phyloP scores from a whole-genome alignment of 2,888 invertebrate genomes.

The Liodrosophila aerea region DNA sequence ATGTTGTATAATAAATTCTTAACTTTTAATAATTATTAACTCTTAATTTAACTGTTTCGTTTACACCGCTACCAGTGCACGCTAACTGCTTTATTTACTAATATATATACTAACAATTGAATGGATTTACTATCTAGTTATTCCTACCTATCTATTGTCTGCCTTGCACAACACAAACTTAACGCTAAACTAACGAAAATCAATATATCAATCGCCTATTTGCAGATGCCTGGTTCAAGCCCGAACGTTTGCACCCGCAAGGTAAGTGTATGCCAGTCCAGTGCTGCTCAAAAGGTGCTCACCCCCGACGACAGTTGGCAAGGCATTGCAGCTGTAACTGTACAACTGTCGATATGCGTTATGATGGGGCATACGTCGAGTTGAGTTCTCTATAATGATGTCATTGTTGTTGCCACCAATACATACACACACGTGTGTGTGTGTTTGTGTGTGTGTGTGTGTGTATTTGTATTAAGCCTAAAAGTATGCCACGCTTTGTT shows the following conservation, averaged over 20 bases:
- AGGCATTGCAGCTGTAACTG: constrained; percentile 20
- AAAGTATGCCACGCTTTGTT: constrained; percentile 54
- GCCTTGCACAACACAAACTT: constrained; percentile 59
- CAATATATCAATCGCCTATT: constrained; percentile 80
- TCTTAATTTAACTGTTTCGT: background rate
- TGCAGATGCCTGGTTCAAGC: constrained; percentile 97
- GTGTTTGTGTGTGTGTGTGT: background rate
- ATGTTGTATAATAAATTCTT: constrained; percentile 29
- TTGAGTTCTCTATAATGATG: constrained; percentile 51
- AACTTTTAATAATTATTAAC: too few relatives aligned
- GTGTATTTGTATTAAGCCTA: constrained; percentile 37
- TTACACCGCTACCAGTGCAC: too few relatives aligned
- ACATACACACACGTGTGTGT: background rate
- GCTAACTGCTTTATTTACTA: too few relatives aligned
- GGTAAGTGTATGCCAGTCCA: constrained; percentile 84
- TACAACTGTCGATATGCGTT: constrained; percentile 31
- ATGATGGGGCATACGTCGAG: constrained; percentile 19
- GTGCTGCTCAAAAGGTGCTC: constrained; percentile 49
- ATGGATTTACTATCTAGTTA: background rate
- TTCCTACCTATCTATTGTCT: too few relatives aligned
- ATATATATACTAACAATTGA: too few relatives aligned
- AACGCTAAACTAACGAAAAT: constrained; percentile 74
- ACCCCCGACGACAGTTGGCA: constrained; percentile 17
- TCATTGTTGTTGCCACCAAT: constrained; percentile 39
- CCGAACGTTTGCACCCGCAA: constrained; percentile 94